Evolutionary conservation across 2,797 vertebrate genomes (phyloP).

Genomic region (Dryobates pubescens): DNA sequence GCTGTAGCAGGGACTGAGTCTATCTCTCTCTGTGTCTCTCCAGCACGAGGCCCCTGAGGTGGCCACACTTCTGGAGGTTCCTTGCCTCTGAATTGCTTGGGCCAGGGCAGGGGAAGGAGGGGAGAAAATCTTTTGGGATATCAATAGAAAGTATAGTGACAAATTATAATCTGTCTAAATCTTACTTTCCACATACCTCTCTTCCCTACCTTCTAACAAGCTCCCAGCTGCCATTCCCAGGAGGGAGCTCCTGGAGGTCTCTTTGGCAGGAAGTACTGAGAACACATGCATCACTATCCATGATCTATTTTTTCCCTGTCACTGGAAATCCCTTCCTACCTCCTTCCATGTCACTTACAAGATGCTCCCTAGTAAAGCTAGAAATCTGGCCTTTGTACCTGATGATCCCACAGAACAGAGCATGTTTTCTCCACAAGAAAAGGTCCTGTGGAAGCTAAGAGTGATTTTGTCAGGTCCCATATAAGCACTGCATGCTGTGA

Average conservation of each 20-base stretch:
- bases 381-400: background rate
- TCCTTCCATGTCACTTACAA: background rate
- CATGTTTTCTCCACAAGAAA: background rate
- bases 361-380: background rate
- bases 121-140: background rate
- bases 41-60: background rate
- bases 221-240: fast-evolving
- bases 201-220: background rate
- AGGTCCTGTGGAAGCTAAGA: background rate
- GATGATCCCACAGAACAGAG: background rate
- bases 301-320: background rate
- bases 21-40: background rate
- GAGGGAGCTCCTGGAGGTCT: background rate
- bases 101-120: background rate
- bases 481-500: fast-evolving
- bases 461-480: background rate
- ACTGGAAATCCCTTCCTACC: background rate
- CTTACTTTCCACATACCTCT: background rate
- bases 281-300: fast-evolving
- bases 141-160: fast-evolving
- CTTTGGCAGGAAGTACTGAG: background rate
- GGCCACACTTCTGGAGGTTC: background rate
- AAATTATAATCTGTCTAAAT: background rate
- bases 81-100: background rate
- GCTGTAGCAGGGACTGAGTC: background rate